Evolutionary conservation across 2,888 invertebrate genomes (phyloP).

Genomic region (Cryptosula pallasiana): DNA sequence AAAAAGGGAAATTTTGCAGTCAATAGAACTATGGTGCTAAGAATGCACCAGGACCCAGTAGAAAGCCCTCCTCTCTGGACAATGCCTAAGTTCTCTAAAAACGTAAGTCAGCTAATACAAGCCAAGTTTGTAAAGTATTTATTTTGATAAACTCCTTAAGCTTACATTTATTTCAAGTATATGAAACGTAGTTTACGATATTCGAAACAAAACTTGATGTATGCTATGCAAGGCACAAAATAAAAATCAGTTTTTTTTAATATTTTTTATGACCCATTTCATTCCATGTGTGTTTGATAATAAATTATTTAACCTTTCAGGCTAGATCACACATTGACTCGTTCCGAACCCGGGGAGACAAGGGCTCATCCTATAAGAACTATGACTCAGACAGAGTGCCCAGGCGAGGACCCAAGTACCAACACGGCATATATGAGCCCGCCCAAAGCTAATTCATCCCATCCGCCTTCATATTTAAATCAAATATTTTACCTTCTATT

Average conservation of each 20-base stretch:
- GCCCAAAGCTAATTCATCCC: slow-evolving; percentile 24
- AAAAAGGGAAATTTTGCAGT: slow-evolving; percentile 38
- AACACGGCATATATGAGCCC: slow-evolving; percentile 25
- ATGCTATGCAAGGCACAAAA: no score
- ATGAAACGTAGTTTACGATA: no score
- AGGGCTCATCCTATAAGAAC: slow-evolving; percentile 28
- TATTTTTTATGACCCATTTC: no score
- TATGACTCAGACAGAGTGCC: slow-evolving; percentile 29
- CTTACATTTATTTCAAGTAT: neutral
- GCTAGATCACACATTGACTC: slow-evolving; percentile 29
- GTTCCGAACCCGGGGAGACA: slow-evolving; percentile 27
- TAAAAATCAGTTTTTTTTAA: no score
- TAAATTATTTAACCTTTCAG: no score
- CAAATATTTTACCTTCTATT: no score
- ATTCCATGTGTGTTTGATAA: no score
- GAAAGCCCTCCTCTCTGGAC: slow-evolving; percentile 45
- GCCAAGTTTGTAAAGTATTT: neutral
- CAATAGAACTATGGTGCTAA: slow-evolving; percentile 43
- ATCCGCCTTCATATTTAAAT: no score
- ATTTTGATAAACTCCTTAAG: neutral
- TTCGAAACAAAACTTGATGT: no score
- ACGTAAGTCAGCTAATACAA: slow-evolving; percentile 22
- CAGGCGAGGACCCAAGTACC: slow-evolving; percentile 26
- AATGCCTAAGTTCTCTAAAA: slow-evolving; percentile 39
- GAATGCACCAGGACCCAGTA: slow-evolving; percentile 48